phyloP scores from a whole-genome alignment of 2,797 vertebrate species.

The Helarctos malayanus region DNA sequence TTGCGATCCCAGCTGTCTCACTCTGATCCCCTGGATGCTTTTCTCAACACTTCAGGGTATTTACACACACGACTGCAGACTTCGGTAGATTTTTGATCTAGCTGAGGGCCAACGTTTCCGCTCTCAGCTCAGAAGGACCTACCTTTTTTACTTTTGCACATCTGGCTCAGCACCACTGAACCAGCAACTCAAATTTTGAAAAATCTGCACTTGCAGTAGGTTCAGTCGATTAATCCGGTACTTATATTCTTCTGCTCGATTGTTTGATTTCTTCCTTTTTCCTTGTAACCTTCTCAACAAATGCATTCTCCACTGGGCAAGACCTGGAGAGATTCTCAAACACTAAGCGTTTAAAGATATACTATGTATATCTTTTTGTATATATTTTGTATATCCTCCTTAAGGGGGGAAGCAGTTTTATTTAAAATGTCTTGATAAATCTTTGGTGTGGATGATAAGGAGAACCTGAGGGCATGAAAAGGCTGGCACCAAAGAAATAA shows the following conservation, averaged over 20 bases:
- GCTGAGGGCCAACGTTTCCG: neutral
- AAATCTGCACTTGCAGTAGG: neutral
- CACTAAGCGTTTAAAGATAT: neutral
- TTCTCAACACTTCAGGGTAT: neutral
- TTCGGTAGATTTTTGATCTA: neutral
- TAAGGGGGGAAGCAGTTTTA: neutral
- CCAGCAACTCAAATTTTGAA: neutral
- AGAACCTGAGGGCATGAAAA: neutral
- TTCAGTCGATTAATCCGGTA: neutral
- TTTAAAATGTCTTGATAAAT: neutral
- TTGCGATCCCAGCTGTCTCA: neutral
- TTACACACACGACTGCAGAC: neutral
- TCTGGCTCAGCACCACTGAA: neutral
- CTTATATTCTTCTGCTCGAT: neutral
- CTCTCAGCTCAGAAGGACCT: neutral
- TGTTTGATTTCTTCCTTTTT: neutral
- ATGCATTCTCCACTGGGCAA: neutral
- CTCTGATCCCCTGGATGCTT: neutral
- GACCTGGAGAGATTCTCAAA: neutral
- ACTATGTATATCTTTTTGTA: neutral
- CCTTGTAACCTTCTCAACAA: neutral
- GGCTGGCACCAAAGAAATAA: neutral
- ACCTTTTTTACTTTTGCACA: neutral
- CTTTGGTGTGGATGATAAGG: neutral
- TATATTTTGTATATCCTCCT: neutral